phyloP scores from a whole-genome alignment of 2,888 invertebrate species.

The Willowsia nigromaculata region DNA sequence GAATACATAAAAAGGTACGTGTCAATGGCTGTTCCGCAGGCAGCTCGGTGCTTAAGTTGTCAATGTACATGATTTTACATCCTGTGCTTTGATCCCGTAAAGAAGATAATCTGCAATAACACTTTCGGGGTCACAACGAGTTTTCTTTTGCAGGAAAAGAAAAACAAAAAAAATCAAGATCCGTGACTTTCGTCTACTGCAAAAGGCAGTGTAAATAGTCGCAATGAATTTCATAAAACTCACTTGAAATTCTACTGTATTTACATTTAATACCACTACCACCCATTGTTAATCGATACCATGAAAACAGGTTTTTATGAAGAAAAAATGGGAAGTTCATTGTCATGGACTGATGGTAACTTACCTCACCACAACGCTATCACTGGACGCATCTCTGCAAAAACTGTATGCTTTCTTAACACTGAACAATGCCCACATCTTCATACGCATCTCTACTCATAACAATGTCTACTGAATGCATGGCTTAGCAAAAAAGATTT shows the following conservation, averaged over 20 bases:
- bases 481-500: not conserved
- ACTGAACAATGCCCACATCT: not conserved
- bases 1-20: not conserved
- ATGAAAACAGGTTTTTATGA: conserved; percentile 64
- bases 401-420: not conserved
- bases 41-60: not conserved
- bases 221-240: not conserved
- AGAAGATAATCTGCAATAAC: not conserved
- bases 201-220: not conserved
- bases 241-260: not conserved
- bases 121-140: conserved; percentile 18
- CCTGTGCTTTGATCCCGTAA: not conserved
- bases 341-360: conserved; percentile 66
- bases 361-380: conserved; percentile 30
- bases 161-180: conserved; percentile 1
- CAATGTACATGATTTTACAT: not conserved
- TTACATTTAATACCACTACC: not conserved
- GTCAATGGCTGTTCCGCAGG: not conserved
- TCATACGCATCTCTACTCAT: too few relatives aligned
- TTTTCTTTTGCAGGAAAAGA: conserved; percentile 11
- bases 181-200: not conserved
- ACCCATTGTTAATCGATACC: not conserved
- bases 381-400: conserved; percentile 27
- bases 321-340: conserved; percentile 66
- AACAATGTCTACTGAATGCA: not conserved